Conservation (phyloP, 2,113 vertebrate species). For the Misgurnus anguillicaudatus region DNA sequence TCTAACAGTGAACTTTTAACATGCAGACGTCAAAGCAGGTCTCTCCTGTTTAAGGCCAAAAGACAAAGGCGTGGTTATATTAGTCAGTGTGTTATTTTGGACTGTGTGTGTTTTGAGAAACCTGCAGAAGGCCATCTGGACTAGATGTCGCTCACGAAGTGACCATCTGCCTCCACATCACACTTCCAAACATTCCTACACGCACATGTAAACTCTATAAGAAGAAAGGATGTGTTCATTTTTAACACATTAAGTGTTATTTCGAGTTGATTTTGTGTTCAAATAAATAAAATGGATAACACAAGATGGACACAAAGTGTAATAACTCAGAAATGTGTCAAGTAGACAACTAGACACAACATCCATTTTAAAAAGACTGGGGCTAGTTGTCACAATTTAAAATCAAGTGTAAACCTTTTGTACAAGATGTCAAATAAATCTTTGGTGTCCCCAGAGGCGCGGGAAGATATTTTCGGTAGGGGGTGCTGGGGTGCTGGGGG, state of each 20-base stretch:
- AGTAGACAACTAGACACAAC: neutral
- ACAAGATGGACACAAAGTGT: no score
- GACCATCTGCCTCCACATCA: conserved; percentile 44
- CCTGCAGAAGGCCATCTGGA: conserved; percentile 33
- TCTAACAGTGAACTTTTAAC: neutral
- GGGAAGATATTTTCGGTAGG: no score
- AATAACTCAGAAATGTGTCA: no score
- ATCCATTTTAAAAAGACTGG: neutral
- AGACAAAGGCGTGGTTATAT: neutral
- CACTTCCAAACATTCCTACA: conserved; percentile 23
- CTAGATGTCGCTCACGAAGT: conserved; percentile 21
- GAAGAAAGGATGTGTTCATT: no score
- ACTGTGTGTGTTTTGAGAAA: conserved; percentile 16
- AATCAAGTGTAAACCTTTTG: neutral
- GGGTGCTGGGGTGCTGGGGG: no score
- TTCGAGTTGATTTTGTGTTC: no score
- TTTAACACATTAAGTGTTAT: no score
- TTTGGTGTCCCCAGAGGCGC: no score
- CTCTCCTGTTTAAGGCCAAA: neutral
- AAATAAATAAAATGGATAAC: no score
- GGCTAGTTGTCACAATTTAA: no score
- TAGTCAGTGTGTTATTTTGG: neutral
- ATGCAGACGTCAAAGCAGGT: neutral
- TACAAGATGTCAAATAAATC: neutral
- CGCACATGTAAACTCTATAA: neutral